Conservation (phyloP, 2,888 invertebrate genomes). For the Drosophila koepferae region DNA sequence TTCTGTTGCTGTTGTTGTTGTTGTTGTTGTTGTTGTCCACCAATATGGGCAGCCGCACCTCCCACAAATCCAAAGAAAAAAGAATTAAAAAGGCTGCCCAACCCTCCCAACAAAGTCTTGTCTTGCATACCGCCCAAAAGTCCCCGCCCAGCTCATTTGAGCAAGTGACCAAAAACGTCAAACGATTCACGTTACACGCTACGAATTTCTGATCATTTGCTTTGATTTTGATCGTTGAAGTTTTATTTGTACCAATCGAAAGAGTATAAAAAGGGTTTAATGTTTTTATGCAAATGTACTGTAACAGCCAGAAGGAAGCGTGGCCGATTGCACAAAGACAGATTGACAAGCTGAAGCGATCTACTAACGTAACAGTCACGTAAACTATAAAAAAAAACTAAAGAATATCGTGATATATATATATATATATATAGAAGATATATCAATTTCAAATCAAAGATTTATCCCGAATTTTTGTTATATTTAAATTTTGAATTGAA, state of each 20-base stretch:
- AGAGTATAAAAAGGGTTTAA: neutral
- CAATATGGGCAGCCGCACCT: slow-evolving; percentile 43
- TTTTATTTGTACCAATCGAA: neutral
- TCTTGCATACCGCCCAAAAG: neutral
- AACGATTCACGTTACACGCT: slow-evolving; percentile 18
- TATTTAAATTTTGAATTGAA: too few relatives aligned
- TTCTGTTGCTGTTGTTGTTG: slow-evolving; percentile 11
- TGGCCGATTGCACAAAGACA: too few relatives aligned
- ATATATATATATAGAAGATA: too few relatives aligned
- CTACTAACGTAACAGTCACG: too few relatives aligned
- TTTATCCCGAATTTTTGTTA: too few relatives aligned
- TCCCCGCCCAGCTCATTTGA: neutral
- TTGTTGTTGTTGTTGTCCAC: slow-evolving; percentile 14
- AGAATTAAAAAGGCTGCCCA: slow-evolving; percentile 8
- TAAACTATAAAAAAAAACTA: too few relatives aligned
- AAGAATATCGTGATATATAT: too few relatives aligned
- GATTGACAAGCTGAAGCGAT: too few relatives aligned
- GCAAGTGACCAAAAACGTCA: slow-evolving; percentile 7
- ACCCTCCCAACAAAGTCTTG: slow-evolving; percentile 4
- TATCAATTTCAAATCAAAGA: too few relatives aligned
- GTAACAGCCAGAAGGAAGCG: neutral
- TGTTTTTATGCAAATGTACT: neutral
- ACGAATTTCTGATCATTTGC: slow-evolving; percentile 9
- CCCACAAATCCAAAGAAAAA: slow-evolving; percentile 26
- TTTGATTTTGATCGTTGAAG: neutral